Percentiles rank a stretch among this genome's conserved stretches.
Conservation (phyloP, 2,888 invertebrate genomes). For the Cerastis leucographa region DNA sequence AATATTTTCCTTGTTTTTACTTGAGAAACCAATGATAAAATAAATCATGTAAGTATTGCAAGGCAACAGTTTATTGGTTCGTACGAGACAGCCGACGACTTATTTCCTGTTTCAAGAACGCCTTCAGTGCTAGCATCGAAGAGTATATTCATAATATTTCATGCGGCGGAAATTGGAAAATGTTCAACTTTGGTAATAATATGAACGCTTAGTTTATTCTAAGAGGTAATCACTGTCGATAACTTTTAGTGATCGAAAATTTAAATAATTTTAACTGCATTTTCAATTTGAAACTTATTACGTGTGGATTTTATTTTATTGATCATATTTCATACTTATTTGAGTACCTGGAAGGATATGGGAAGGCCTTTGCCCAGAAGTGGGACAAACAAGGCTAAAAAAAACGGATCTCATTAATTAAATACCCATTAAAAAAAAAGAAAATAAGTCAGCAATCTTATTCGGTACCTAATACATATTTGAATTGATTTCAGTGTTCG, state of each 20-base stretch:
- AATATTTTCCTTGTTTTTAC: constrained; percentile 12
- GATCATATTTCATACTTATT: neutral
- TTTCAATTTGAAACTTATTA: neutral
- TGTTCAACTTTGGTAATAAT: constrained; percentile 58
- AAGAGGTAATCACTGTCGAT: constrained; percentile 22
- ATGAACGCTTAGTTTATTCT: constrained; percentile 41
- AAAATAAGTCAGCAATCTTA: neutral
- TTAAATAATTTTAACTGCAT: neutral
- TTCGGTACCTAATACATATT: neutral
- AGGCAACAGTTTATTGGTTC: constrained; percentile 46
- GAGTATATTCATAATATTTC: constrained; percentile 65
- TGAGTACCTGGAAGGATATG: too few species aligned
- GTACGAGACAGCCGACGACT: constrained; percentile 53
- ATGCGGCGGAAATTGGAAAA: constrained; percentile 66
- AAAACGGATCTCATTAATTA: neutral
- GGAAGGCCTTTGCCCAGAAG: too few species aligned
- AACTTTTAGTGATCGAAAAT: constrained; percentile 25
- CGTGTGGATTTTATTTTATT: neutral
- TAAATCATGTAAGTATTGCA: constrained; percentile 19
- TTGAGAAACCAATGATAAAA: constrained; percentile 8
- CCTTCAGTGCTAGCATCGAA: constrained; percentile 51
- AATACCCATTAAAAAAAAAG: neutral
- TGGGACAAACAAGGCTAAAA: too few species aligned
- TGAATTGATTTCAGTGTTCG: neutral
- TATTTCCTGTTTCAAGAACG: constrained; percentile 61